Percentiles rank a stretch among this genome's conserved stretches.
Evolutionary conservation across 2,888 invertebrate genomes (phyloP).

Genomic region (Odontocerum albicorne): DNA sequence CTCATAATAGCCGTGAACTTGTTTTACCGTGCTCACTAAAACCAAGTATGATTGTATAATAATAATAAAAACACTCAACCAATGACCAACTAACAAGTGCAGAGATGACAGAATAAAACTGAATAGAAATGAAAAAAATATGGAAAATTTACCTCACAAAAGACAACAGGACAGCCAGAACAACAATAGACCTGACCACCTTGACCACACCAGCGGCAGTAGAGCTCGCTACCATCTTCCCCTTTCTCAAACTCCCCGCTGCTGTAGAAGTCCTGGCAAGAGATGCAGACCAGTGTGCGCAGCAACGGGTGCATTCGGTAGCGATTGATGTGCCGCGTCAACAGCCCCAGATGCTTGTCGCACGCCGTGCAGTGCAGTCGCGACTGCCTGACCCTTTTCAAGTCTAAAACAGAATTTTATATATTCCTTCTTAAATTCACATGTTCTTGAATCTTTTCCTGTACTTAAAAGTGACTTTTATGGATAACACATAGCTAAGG

Average conservation of each 20-base stretch:
- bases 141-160: conserved; percentile 67
- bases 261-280: conserved; percentile 76
- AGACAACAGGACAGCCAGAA: conserved; percentile 72
- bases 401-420: conserved; percentile 52
- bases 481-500: too few species aligned
- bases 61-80: too few species aligned
- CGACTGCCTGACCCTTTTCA: conserved; percentile 60
- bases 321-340: conserved; percentile 62
- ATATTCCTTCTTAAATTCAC: too few species aligned
- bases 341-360: conserved; percentile 73
- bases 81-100: too few species aligned
- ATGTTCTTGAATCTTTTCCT: too few species aligned
- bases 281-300: conserved; percentile 70
- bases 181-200: conserved; percentile 80
- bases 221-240: conserved; percentile 80
- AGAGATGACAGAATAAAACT: too few species aligned
- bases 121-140: not conserved
- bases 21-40: too few species aligned
- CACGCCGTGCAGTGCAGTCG: conserved; percentile 76
- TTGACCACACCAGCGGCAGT: conserved; percentile 84
- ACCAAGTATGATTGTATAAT: too few species aligned
- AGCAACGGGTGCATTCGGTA: conserved; percentile 75
- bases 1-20: too few species aligned
- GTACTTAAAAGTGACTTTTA: too few species aligned
- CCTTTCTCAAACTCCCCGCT: conserved; percentile 82